phyloP scores from a whole-genome alignment of 2,888 invertebrate genomes.

The Pocota personata region DNA sequence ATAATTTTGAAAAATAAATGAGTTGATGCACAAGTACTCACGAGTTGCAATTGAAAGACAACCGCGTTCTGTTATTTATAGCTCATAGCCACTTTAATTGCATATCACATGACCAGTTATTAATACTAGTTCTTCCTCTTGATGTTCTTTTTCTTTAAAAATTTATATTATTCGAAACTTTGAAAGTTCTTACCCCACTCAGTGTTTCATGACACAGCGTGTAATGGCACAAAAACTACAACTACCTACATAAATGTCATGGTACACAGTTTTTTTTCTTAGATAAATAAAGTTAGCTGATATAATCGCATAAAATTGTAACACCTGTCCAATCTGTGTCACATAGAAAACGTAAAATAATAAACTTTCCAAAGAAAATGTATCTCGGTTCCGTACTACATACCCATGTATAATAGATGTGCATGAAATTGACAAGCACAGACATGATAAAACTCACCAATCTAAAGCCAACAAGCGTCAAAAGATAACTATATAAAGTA shows the following conservation, averaged over 20 bases:
- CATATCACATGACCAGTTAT: too few relatives aligned
- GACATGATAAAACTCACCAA: conserved; percentile 5
- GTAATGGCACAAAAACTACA: not conserved
- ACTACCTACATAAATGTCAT: conserved; percentile 35
- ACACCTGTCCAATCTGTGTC: conserved; percentile 44
- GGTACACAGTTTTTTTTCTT: not conserved
- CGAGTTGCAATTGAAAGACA: too few relatives aligned
- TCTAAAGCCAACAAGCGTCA: not conserved
- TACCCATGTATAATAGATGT: not conserved
- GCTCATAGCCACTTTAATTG: too few relatives aligned
- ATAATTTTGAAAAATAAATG: too few relatives aligned
- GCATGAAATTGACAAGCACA: conserved; percentile 10
- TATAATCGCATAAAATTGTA: not conserved
- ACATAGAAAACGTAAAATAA: not conserved
- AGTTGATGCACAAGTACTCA: too few relatives aligned
- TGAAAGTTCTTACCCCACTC: too few relatives aligned
- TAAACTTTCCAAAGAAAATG: not conserved
- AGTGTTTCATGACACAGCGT: too few relatives aligned
- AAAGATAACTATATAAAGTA: not conserved
- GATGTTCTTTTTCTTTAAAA: too few relatives aligned
- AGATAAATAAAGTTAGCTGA: not conserved
- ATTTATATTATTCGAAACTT: too few relatives aligned
- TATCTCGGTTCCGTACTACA: not conserved
- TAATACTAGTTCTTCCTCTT: too few relatives aligned
- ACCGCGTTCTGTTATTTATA: too few relatives aligned